Evolutionary conservation across 2,113 vertebrate genomes (phyloP), one percentile per base, ranked within the genome.

Genomic region (Balaenoptera acutorostrata): DNA sequence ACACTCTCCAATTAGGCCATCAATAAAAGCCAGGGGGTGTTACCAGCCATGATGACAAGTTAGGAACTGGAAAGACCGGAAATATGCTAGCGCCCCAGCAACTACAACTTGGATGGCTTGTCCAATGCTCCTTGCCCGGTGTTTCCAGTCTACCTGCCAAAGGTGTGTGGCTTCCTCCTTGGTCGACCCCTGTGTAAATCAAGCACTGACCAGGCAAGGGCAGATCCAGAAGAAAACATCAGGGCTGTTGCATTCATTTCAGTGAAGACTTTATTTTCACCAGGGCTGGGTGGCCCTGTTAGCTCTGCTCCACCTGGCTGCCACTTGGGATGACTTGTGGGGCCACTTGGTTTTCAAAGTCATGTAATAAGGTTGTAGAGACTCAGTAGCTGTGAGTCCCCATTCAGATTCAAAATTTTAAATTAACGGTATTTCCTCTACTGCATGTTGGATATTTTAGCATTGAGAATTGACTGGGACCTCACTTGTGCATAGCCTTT

Each of bases 31-130:
- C 88, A 80, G 33, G 66, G 61, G 44, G 69, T 68, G 80, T 72
- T 97, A 90, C 81, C 94, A 96, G 72, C 71, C 59, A 13, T 14
- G 72, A 96, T 94, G 97, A 97, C 83, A 97, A n/a, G 36, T 88
- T 74, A 86, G 95, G 68, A 98, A 97, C 96, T 88, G 90, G 98
- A 86, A 96, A 84, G 95, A 96, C 97, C 29, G n/a, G 97, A 95
- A 90, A 68, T 69, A 72, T 2, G 6, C 41, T 74, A 77, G 59
- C 44, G 72, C 12, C 57, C 88, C 17, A 8, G 41, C 96, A 96
- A 74, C 36, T 69, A 95, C 92, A 93, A 29, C 52, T 39, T 21
- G 39, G 57, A 44, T 63, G 31, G 55, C 77, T 33, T 59, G 46
- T 64, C 46, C 23, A 9, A 12, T 18, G 46, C 72, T 89, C 81